Evolutionary conservation across 2,113 vertebrate genomes (phyloP).

Genomic region (Euleptes europaea): DNA sequence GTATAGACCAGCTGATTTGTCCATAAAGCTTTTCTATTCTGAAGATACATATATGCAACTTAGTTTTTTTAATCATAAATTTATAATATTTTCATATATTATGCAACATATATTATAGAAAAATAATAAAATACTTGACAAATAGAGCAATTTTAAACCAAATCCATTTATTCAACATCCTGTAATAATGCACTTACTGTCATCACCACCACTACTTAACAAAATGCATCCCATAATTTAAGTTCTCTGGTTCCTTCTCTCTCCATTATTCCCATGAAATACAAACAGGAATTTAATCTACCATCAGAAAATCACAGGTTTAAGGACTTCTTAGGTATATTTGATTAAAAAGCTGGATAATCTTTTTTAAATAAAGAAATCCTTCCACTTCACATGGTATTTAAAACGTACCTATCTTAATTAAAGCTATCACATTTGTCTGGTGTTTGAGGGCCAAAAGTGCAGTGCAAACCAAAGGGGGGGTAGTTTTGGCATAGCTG

Average conservation of each 20-base stretch:
- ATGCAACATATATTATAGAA: constrained; percentile 23
- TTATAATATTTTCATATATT: constrained; percentile 20
- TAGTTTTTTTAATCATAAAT: constrained; percentile 30
- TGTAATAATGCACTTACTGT: background rate
- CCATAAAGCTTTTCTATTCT: background rate
- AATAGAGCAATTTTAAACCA: constrained; percentile 49
- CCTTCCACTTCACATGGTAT: background rate
- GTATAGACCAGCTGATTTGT: background rate
- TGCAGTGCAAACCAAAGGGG: too few relatives aligned
- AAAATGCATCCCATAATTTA: background rate
- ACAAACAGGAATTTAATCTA: background rate
- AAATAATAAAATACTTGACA: constrained; percentile 43
- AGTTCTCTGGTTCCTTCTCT: background rate
- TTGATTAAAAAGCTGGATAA: background rate
- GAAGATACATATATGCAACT: background rate
- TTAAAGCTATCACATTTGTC: background rate
- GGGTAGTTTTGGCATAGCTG: too few relatives aligned
- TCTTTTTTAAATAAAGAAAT: background rate
- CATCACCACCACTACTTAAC: background rate
- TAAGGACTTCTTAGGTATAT: background rate
- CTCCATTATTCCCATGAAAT: background rate
- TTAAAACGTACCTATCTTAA: background rate
- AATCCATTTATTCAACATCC: constrained; percentile 59
- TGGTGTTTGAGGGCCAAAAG: background rate
- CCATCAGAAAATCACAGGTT: background rate